Percentiles rank a stretch among this genome's conserved stretches.
Evolutionary conservation across 2,888 invertebrate genomes (phyloP).

Genomic region (Apodemia zela): DNA sequence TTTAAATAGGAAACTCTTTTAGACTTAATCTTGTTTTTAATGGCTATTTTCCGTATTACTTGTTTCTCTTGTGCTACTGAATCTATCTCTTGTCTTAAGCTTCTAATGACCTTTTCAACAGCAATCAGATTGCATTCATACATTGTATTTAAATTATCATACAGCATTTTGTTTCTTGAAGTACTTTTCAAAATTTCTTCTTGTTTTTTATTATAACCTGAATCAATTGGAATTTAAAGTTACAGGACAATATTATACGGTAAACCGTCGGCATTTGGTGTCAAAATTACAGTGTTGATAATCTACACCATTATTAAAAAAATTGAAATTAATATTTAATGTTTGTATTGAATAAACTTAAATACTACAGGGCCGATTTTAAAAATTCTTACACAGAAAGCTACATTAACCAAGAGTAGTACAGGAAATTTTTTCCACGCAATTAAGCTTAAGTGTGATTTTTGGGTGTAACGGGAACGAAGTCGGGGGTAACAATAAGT

Average conservation of each 20-base stretch:
- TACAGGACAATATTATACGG: neutral
- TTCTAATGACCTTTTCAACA: conserved; percentile 22
- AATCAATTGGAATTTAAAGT: neutral
- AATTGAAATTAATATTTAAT: no score
- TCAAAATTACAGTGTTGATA: no score
- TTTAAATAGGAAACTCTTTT: neutral
- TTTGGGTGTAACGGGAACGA: no score
- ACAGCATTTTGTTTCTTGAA: neutral
- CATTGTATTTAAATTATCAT: neutral
- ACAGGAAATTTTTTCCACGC: no score
- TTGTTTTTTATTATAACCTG: neutral
- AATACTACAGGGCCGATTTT: no score
- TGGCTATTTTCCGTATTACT: conserved; percentile 6
- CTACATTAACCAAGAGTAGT: no score
- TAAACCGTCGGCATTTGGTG: no score
- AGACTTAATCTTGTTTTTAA: neutral
- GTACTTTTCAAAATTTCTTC: neutral
- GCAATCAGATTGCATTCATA: conserved; percentile 16
- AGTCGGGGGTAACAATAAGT: no score
- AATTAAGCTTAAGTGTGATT: no score
- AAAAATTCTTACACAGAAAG: no score
- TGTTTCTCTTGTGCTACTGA: conserved; percentile 17
- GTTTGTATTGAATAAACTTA: no score
- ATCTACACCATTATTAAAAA: no score
- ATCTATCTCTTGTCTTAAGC: conserved; percentile 23